Percentiles rank a stretch among this genome's conserved stretches.
phyloP scores from a whole-genome alignment of 2,113 vertebrate species.

The Macroglossus sobrinus region DNA sequence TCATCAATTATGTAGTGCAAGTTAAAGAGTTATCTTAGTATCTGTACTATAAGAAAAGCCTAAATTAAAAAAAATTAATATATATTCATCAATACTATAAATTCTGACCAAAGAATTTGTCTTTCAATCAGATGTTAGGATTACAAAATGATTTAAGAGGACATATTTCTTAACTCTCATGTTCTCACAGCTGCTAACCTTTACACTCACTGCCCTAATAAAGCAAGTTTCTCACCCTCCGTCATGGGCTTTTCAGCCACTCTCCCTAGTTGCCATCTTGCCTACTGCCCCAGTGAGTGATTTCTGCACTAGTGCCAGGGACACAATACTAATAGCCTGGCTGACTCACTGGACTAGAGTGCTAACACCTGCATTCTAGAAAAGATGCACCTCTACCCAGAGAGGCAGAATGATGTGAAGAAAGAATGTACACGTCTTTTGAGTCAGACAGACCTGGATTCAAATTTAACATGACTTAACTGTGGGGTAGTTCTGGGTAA shows the following conservation, averaged over 20 bases:
- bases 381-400: background rate
- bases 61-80: background rate
- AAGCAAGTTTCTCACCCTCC: background rate
- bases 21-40: background rate
- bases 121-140: background rate
- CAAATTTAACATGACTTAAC: background rate
- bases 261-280: background rate
- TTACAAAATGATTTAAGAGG: too few relatives aligned
- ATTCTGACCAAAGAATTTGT: background rate
- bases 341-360: background rate
- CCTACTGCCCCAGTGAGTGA: too few relatives aligned
- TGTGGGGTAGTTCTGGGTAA: background rate
- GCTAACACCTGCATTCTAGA: background rate
- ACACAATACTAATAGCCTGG: fast-evolving
- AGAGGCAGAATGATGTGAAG: background rate
- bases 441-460: background rate
- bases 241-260: fast-evolving
- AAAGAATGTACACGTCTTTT: background rate
- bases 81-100: background rate
- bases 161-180: background rate
- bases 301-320: fast-evolving
- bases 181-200: background rate
- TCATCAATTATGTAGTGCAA: background rate
- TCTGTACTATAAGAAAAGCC: background rate
- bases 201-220: background rate